Percentiles rank a stretch among this genome's conserved stretches.
phyloP scores from a whole-genome alignment of 2,113 vertebrate species.

The Diadophis punctatus region DNA sequence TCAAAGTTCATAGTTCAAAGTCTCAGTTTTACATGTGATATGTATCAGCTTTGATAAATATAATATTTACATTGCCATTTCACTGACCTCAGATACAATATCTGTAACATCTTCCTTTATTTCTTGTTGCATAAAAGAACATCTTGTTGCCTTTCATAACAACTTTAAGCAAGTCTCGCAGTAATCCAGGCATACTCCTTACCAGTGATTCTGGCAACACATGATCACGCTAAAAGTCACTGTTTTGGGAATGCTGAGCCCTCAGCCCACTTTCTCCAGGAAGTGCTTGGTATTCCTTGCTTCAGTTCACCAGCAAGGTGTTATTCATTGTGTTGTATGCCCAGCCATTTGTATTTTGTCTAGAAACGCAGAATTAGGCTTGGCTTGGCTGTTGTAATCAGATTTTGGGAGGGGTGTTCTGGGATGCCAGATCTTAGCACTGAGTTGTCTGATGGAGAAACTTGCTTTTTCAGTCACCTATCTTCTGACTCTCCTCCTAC shows the following conservation, averaged over 20 bases:
- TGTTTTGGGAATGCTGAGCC: neutral
- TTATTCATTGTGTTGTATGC: neutral
- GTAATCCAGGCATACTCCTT: neutral
- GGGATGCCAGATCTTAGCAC: neutral
- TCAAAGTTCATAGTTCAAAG: neutral
- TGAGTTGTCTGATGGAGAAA: neutral
- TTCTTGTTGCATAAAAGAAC: neutral
- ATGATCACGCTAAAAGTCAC: neutral
- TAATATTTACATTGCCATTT: neutral
- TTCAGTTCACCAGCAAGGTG: neutral
- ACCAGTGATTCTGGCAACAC: neutral
- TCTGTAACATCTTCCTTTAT: accelerated
- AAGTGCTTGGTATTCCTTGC: neutral
- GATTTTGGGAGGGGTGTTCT: neutral
- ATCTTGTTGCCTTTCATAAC: neutral
- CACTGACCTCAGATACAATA: neutral
- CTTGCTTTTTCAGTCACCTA: neutral
- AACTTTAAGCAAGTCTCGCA: neutral
- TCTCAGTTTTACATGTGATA: neutral
- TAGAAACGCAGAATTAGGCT: neutral
- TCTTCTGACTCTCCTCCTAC: neutral
- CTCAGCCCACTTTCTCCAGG: neutral
- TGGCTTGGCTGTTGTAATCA: neutral
- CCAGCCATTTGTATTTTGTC: neutral
- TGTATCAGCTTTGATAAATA: neutral